Conservation (phyloP, 1,140 invertebrate genomes). For the Ericerus pela region DNA sequence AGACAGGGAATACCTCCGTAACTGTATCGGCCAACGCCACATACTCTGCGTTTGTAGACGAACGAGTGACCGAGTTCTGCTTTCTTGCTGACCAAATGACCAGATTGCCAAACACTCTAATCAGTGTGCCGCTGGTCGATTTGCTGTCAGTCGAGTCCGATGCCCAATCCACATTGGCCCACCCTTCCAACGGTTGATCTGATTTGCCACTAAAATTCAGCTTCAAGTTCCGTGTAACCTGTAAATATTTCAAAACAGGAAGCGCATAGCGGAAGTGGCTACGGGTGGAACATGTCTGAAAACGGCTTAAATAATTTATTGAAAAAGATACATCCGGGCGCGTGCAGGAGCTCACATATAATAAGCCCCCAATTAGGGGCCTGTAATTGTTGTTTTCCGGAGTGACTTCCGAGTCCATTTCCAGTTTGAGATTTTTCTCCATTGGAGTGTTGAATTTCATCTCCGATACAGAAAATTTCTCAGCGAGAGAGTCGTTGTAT, state of each 20-base stretch:
- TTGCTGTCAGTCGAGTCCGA: constrained; percentile 23
- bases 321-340: constrained; percentile 32
- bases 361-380: constrained; percentile 28
- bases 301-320: constrained; percentile 23
- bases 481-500: too few relatives aligned
- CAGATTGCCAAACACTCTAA: constrained; percentile 17
- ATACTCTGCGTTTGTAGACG: constrained; percentile 25
- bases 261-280: constrained; percentile 22
- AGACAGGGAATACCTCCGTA: too few relatives aligned
- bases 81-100: constrained; percentile 22
- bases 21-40: constrained; percentile 22
- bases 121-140: constrained; percentile 23
- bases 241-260: constrained; percentile 26
- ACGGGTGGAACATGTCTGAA: constrained; percentile 20
- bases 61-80: constrained; percentile 22
- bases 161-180: constrained; percentile 18
- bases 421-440: too few relatives aligned
- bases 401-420: too few relatives aligned
- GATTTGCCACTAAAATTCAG: constrained; percentile 4
- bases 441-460: too few relatives aligned
- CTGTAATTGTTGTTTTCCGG: too few relatives aligned
- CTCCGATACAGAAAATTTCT: too few relatives aligned
- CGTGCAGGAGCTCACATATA: constrained; percentile 28
- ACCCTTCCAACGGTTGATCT: constrained; percentile 16
- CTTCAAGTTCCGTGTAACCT: constrained; percentile 17